phyloP scores from a whole-genome alignment of 2,888 invertebrate species.

The Hybos culiciformis region DNA sequence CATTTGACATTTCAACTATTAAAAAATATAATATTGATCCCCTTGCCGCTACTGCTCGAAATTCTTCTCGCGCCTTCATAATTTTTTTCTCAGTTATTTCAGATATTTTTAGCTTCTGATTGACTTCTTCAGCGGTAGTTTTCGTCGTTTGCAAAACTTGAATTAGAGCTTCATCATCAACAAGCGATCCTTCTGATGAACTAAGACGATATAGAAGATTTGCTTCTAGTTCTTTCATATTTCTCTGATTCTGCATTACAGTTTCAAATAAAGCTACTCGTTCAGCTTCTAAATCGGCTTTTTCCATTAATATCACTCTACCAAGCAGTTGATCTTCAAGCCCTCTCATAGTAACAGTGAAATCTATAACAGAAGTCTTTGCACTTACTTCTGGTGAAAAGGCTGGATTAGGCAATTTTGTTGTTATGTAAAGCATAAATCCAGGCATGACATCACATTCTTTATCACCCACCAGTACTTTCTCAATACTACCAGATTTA shows the following conservation, averaged over 20 bases:
- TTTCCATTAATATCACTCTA: constrained; percentile 90
- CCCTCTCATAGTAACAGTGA: constrained; percentile 93
- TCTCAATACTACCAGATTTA: constrained; percentile 90
- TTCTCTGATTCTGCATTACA: constrained; percentile 89
- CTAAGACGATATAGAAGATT: constrained; percentile 83
- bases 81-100: constrained; percentile 91
- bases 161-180: constrained; percentile 91
- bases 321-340: constrained; percentile 89
- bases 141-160: constrained; percentile 77
- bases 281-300: constrained; percentile 89
- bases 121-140: constrained; percentile 85
- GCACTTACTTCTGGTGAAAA: constrained; percentile 96
- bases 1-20: constrained; percentile 94
- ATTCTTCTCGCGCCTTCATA: constrained; percentile 85
- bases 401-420: constrained; percentile 89
- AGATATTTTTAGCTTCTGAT: constrained; percentile 81
- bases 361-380: constrained; percentile 92
- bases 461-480: constrained; percentile 88
- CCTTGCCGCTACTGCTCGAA: constrained; percentile 84
- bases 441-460: constrained; percentile 95
- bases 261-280: constrained; percentile 86
- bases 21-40: constrained; percentile 91
- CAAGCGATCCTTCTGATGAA: constrained; percentile 83
- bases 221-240: constrained; percentile 91
- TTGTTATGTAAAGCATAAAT: constrained; percentile 90